Conservation (phyloP, 2,797 vertebrate species). For the Artibeus lituratus region DNA sequence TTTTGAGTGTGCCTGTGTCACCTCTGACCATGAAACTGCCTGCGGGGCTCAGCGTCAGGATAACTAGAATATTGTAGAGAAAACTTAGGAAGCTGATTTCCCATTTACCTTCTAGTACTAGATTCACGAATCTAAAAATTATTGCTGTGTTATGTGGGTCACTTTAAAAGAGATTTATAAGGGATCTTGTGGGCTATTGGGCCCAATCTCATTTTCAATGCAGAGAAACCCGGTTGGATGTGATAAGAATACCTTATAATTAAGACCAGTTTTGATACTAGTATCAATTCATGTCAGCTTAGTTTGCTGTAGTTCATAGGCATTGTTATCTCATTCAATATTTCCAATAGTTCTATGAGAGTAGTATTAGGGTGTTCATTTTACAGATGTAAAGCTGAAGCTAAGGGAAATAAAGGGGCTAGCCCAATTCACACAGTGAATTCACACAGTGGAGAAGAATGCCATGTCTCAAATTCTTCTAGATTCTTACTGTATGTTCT, state of each 20-base stretch:
- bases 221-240: neutral
- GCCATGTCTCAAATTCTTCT: neutral
- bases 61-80: neutral
- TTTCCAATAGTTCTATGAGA: neutral
- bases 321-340: neutral
- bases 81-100: neutral
- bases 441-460: neutral
- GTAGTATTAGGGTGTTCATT: neutral
- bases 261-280: neutral
- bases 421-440: neutral
- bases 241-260: neutral
- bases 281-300: neutral
- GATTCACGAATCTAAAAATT: neutral
- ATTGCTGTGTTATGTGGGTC: neutral
- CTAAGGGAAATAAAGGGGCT: neutral
- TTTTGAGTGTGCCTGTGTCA: neutral
- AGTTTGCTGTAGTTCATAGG: neutral
- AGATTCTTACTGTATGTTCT: neutral
- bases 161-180: constrained; percentile 3
- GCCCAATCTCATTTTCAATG: neutral
- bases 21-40: neutral
- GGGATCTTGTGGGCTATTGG: neutral
- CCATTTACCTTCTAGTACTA: neutral
- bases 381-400: neutral
- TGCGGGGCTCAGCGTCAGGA: neutral